Evolutionary conservation across 1,140 invertebrate genomes (phyloP).

Genomic region (Pararge aegeria): DNA sequence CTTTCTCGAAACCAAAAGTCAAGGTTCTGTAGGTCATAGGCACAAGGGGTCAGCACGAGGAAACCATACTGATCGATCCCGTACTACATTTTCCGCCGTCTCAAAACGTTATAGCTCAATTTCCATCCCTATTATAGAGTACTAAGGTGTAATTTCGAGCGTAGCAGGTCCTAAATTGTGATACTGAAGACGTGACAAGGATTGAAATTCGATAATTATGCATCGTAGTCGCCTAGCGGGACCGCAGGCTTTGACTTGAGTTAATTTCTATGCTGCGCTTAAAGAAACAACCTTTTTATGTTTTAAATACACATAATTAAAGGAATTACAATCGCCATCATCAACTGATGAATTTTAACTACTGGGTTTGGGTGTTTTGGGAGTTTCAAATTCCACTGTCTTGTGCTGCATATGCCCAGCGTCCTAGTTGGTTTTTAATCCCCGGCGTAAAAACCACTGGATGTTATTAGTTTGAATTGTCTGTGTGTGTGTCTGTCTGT

Average conservation of each 20-base stretch:
- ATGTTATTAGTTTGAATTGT: too few relatives aligned
- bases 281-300: constrained; percentile 3
- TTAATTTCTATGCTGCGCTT: constrained; percentile 11
- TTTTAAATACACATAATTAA: too few relatives aligned
- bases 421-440: too few relatives aligned
- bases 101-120: constrained; percentile 8
- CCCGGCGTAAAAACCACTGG: too few relatives aligned
- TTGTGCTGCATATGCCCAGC: too few relatives aligned
- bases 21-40: constrained; percentile 68
- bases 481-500: too few relatives aligned
- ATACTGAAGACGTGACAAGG: constrained; percentile 46
- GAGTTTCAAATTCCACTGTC: too few relatives aligned
- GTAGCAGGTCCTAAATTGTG: neutral
- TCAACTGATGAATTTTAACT: too few relatives aligned
- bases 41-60: constrained; percentile 50
- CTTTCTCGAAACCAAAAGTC: constrained; percentile 60
- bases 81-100: constrained; percentile 29
- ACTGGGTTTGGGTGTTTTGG: too few relatives aligned
- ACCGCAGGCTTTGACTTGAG: constrained; percentile 26
- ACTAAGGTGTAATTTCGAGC: constrained; percentile 15
- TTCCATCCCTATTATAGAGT: constrained; percentile 24
- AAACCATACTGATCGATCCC: constrained; percentile 54
- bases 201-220: constrained; percentile 43
- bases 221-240: constrained; percentile 48
- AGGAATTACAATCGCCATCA: too few relatives aligned